Evolutionary conservation across 2,888 invertebrate species (phyloP), one percentile per base, ranked within the genome.

Genomic region (Morinoia aosen): DNA sequence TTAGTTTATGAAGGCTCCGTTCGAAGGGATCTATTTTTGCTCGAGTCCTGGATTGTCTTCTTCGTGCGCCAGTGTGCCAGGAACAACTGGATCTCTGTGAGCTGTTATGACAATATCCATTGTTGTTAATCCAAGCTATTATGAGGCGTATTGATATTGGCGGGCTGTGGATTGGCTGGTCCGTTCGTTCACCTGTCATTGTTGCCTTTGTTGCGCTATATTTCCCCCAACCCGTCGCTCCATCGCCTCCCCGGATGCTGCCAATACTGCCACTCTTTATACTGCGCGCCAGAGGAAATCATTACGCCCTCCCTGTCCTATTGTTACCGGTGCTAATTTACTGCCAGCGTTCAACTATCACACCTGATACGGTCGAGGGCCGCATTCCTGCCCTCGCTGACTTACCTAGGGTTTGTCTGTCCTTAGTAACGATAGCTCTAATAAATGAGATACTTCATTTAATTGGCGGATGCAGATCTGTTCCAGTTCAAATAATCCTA

Each of bases 141-240:
- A 93, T 93, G 57, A 93, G 93, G 39, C 48, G n/a, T 93, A 93
- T 93, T 93, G 93, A 57, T 93, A 93, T 93, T 93, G 93, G 58
- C 93, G 19, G 39, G 4, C 57, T 57, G 93, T 93, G 58, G 93
- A 93, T 93, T 93, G 93, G 93, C 57, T 57, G 57, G 58, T 48
- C 93, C 93, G 93, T 93, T 93, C 57, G 93, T 93, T 93, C 93
- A 93, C 93, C 93, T 93, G 93, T 58, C 93, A 93, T 93, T 93
- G 93, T 93, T 93, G 93, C 93, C 58, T 93, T 93, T 57, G 57
- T 93, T 56, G 58, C 93, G 93, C 33, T 57, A 93, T 33, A 93
- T 93, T 93, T 25, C 48, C 57, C 12, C 93, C 39, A 19, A 12
- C 91, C 91, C 25, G 19, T 91, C 48, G 11, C 56, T 40, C 91